Base-by-base conservation (phyloP, 2,797 vertebrate genomes). In the Geotria australis region DNA sequence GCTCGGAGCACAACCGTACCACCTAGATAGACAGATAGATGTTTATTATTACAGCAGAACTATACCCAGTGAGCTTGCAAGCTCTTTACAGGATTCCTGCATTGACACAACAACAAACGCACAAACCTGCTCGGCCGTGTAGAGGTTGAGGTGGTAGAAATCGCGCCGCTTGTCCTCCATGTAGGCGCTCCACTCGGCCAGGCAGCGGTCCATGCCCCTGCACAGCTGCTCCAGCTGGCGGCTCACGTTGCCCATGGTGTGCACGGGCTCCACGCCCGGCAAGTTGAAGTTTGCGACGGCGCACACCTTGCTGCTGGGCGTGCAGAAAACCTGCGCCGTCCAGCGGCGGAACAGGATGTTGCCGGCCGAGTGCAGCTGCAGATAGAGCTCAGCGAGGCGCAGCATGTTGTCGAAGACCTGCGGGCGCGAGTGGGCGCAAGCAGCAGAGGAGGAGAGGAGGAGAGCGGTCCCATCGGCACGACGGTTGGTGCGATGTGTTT, bases 121-220 rank as follows among this genome's bases (percentile, higher is more conserved):
- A n/a, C n/a, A n/a, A n/a, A n/a, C n/a, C 69, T 98, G 91, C 65
- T 95, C 83, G 0, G 83, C 78, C 0, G 78, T 91, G 67, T 80
- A 96, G 66, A 81, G 89, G 72, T 91, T 98, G 60, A 98, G 69
- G 68, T 81, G 80, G 66, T 84, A 85, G 63, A 82, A 64, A 47
- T 73, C 61, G 1, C 63, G 66, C 15, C 89, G 72, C 61, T 88
- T 79, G 57, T 73, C 60, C 6, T 68, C 64, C 60, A 98, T 76
- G 48, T 82, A 80, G n/a, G 47, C 58, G 63, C 76, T 71, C 91
- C 91, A 96, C 8, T 59, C 65, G 4, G 64, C 61, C 57, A 93
- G 66, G 47, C 80, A 84, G 8, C 61, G 64, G 68, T 98, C 91
- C 76, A 96, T 80, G 56, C 75, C 79, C 64, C 63, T 74, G 66